These are phyloP conservation scores for Drosophila vallismaia DNA, from an alignment of 2,888 invertebrate genomes.

Conservation along the genomic window DNA sequence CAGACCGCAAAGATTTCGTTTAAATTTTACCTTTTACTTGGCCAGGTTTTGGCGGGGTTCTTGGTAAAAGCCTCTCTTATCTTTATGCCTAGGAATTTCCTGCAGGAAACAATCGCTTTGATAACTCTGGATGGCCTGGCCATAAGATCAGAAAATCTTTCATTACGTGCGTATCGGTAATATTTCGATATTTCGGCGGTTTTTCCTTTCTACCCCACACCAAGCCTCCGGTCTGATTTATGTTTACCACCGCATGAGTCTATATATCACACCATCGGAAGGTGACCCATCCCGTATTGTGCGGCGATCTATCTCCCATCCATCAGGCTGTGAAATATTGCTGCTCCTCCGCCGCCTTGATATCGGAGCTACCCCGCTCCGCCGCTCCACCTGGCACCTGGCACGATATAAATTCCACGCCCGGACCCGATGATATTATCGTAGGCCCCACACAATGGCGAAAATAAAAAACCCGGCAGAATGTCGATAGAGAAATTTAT, in stretches of 20 bases:
- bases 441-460: constrained; percentile 72
- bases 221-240: constrained; percentile 58
- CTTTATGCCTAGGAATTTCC: neutral
- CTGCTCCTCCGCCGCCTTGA: constrained; percentile 48
- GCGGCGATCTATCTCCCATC: constrained; percentile 64
- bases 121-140: constrained; percentile 2
- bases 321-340: constrained; percentile 77
- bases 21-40: neutral
- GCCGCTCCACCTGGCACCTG: constrained; percentile 57
- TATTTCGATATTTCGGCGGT: constrained; percentile 17
- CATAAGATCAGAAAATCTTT: constrained; percentile 6
- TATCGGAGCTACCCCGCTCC: constrained; percentile 38
- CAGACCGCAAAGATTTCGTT: constrained; percentile 48
- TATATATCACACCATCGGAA: constrained; percentile 62
- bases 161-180: constrained; percentile 10
- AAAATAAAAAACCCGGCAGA: constrained; percentile 40
- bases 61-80: neutral
- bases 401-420: constrained; percentile 76
- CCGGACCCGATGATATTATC: constrained; percentile 68
- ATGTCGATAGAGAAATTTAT: constrained; percentile 74
- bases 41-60: neutral
- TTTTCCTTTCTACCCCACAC: constrained; percentile 28
- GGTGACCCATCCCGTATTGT: constrained; percentile 44
- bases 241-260: constrained; percentile 65
- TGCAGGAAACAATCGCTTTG: constrained; percentile 12